phyloP scores from a whole-genome alignment of 1,140 invertebrate genomes.

The Portunus trituberculatus region DNA sequence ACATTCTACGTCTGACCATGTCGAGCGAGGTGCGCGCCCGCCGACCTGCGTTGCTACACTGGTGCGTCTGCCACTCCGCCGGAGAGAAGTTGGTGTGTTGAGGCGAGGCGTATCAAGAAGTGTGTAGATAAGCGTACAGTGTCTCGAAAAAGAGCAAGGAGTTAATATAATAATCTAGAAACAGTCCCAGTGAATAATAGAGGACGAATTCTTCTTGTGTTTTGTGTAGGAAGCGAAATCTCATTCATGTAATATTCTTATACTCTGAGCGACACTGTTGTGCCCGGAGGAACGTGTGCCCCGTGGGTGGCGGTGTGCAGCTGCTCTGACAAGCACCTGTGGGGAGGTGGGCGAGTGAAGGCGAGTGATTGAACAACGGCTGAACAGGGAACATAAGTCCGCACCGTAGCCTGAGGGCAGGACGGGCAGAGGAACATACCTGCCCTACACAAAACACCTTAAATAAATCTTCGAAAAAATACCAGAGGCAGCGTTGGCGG shows the following conservation, averaged over 20 bases:
- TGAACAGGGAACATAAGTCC: constrained; percentile 3
- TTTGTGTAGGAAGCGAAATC: constrained; percentile 42
- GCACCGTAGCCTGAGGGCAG: constrained; percentile 24
- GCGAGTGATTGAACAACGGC: background rate
- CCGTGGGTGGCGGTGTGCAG: background rate
- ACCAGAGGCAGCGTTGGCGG: background rate
- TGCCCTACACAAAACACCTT: constrained; percentile 32
- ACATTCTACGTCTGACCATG: constrained; percentile 68
- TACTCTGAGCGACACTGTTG: background rate
- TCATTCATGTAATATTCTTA: constrained; percentile 57
- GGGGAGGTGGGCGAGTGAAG: background rate
- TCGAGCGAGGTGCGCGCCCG: background rate
- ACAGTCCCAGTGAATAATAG: background rate
- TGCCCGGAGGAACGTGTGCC: background rate
- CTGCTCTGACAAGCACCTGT: background rate
- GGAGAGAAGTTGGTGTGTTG: background rate
- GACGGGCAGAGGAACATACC: constrained; percentile 17
- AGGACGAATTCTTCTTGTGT: background rate
- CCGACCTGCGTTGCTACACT: background rate
- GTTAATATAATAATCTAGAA: constrained; percentile 17
- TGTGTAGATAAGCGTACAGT: background rate
- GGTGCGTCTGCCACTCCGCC: background rate
- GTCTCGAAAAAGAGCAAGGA: background rate
- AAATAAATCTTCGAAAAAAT: background rate
- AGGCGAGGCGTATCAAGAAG: background rate